Conservation (phyloP, 2,797 vertebrate species). For the Cirrhinus mrigala region DNA sequence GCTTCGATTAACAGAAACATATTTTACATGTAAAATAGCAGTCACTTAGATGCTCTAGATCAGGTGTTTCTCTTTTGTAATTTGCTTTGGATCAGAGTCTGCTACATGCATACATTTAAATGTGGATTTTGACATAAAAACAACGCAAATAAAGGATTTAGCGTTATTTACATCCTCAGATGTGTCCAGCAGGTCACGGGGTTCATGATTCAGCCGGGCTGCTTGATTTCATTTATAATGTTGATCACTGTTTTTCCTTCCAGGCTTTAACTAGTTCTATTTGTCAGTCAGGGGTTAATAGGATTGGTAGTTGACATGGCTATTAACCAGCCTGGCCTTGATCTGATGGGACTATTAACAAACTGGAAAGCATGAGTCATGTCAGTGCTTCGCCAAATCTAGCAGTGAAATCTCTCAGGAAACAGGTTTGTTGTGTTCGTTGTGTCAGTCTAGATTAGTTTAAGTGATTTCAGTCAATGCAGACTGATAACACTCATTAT, state of each 20-base stretch:
- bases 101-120: not conserved
- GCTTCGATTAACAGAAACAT: not conserved
- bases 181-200: not conserved
- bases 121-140: not conserved
- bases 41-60: not conserved
- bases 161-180: not conserved
- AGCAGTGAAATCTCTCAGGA: not conserved
- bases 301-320: constrained; percentile 9
- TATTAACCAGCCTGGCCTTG: constrained; percentile 39
- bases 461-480: not conserved
- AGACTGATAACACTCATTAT: not conserved
- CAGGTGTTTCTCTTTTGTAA: not conserved
- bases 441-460: not conserved
- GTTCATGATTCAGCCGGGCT: constrained; percentile 19
- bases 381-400: not conserved
- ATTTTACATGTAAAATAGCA: not conserved
- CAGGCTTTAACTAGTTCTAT: not conserved
- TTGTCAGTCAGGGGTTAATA: constrained; percentile 34
- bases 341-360: constrained; percentile 10
- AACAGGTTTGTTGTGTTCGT: not conserved
- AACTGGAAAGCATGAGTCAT: not conserved
- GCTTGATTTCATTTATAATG: constrained; percentile 26
- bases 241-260: constrained; percentile 12
- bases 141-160: not conserved
- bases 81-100: not conserved